Percentiles rank a stretch among this genome's conserved stretches.
These are phyloP conservation scores for Trematocara zebra DNA, from an alignment of 2,113 vertebrate species.

Conservation along the genomic window DNA sequence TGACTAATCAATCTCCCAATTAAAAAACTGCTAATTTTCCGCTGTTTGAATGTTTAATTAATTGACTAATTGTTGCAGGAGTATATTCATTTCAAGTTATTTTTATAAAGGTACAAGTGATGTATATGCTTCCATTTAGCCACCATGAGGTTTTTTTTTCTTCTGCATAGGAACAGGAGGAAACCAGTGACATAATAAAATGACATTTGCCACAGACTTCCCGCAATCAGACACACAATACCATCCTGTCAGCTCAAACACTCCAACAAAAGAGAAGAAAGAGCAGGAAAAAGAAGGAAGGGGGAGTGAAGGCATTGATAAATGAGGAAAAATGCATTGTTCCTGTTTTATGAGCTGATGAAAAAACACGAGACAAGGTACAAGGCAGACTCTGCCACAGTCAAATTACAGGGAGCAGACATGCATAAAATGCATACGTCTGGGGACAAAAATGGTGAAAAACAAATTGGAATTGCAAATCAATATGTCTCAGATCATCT, in stretches of 20 bases:
- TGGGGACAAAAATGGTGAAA: background rate
- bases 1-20: background rate
- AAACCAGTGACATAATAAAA: background rate
- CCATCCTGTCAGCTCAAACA: constrained; percentile 4
- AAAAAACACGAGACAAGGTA: constrained; percentile 38
- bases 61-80: background rate
- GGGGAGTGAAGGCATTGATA: background rate
- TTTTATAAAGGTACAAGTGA: background rate
- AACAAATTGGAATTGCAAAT: constrained; percentile 21
- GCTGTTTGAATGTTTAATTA: background rate
- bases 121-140: background rate
- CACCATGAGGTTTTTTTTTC: background rate
- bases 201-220: constrained; percentile 1
- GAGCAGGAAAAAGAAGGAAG: background rate
- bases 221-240: constrained; percentile 26
- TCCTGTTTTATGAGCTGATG: constrained; percentile 41
- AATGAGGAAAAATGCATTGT: constrained; percentile 45
- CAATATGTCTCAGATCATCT: background rate
- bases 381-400: background rate
- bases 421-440: constrained; percentile 12
- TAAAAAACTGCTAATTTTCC: background rate
- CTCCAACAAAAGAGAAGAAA: constrained; percentile 19
- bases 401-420: constrained; percentile 24
- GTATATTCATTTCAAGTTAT: background rate
- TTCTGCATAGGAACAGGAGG: background rate